Evolutionary conservation across 2,888 invertebrate genomes (phyloP).

Genomic region (Rhaphigaster nebulosa): DNA sequence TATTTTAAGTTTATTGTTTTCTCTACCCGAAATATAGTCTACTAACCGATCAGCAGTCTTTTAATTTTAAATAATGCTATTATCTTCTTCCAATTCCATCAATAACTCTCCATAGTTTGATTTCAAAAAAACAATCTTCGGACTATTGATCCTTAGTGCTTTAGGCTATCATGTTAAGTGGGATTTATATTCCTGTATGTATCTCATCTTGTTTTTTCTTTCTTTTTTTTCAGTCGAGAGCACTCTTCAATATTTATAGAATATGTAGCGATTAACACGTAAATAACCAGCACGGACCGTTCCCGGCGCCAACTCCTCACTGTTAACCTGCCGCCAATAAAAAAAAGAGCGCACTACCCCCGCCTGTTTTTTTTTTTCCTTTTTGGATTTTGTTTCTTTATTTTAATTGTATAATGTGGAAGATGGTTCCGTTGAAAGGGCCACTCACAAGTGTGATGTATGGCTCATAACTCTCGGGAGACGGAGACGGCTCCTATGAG

Average conservation of each 20-base stretch:
- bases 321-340: conserved; percentile 32
- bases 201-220: not conserved
- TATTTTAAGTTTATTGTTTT: too few relatives aligned
- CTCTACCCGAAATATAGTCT: too few relatives aligned
- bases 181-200: not conserved
- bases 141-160: not conserved
- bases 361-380: not conserved
- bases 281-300: not conserved
- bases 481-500: not conserved
- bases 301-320: not conserved
- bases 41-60: too few relatives aligned
- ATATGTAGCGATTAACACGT: not conserved
- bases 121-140: not conserved
- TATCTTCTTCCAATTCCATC: not conserved
- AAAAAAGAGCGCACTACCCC: conserved; percentile 30
- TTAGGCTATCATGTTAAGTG: not conserved
- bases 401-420: conserved; percentile 51
- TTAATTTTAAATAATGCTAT: not conserved
- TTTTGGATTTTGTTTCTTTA: conserved; percentile 6
- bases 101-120: not conserved
- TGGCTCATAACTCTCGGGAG: conserved; percentile 52
- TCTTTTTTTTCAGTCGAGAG: not conserved
- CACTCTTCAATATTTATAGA: conserved; percentile 22
- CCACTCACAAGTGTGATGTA: conserved; percentile 51
- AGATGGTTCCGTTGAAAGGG: conserved; percentile 49